Evolutionary conservation across 2,888 invertebrate species (phyloP), one percentile per base, ranked within the genome.

Genomic region (Stenichneumon culpator): DNA sequence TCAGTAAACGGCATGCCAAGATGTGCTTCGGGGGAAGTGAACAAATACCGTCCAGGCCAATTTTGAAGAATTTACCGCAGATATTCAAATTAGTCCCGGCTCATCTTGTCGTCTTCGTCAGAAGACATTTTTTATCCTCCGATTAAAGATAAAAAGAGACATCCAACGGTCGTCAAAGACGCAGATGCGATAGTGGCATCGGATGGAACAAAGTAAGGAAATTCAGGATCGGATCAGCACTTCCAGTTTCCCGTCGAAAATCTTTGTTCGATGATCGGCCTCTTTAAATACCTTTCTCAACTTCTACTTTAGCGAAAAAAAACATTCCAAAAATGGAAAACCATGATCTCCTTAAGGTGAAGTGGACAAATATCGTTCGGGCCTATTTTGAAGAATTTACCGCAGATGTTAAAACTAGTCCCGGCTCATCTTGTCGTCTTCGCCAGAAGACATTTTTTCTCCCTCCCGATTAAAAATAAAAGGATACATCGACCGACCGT

Each of bases 271-370:
- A 84, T 0, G 87, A 87, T 89, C 87, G 86, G 77, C 82, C 68
- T 82, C 86, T 86, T 84, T 86, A 86, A 84, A 86, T 84, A 84
- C 86, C 84, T 84, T 83, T 87, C 84, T 86, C 84, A 88, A 0
- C 0, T 19, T 19, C 2, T 0, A 52, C 19, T 7, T 19, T 52
- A 1, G 2, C 52, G n/a, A 11, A 36, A 32, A 52, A 52, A 79
- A n/a, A n/a, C n/a, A n/a, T n/a, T n/a, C n/a, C n/a, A 22, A 22
- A 39, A 36, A 57, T 36, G 2, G 9, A 39, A 11, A 0, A 3
- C 39, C 39, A 39, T 39, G 11, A 39, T 9, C 39, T 39, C 39
- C 39, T 39, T 11, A 7, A 3, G 39, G 9, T 0, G 39, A 7
- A 39, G 39, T 2, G 7, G 36, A 39, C 36, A 39, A 39, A 39